These are phyloP conservation scores for Burhinus oedicnemus DNA, from an alignment of 2,113 vertebrate species.

Conservation along the genomic window DNA sequence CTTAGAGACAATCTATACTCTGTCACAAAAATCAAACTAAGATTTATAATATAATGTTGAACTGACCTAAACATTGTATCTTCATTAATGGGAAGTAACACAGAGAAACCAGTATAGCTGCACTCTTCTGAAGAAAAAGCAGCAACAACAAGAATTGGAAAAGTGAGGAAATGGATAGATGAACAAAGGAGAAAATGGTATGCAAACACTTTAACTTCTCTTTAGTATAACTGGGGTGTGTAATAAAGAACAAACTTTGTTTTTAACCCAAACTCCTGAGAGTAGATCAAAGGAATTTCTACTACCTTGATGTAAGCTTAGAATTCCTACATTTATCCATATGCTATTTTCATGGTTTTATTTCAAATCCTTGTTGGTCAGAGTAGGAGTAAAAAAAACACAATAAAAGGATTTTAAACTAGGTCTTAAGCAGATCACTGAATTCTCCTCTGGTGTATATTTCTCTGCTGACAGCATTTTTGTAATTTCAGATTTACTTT, in stretches of 20 bases:
- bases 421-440: constrained; percentile 2
- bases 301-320: neutral
- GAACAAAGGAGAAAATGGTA: neutral
- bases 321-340: neutral
- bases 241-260: neutral
- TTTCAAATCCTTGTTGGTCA: constrained; percentile 24
- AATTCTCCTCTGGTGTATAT: neutral
- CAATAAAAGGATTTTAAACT: constrained; percentile 26
- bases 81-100: constrained; percentile 1
- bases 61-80: constrained; percentile 10
- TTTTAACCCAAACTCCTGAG: neutral
- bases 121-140: neutral
- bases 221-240: neutral
- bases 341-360: neutral
- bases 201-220: neutral
- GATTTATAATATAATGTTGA: constrained; percentile 59
- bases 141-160: neutral
- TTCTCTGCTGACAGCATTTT: constrained; percentile 26
- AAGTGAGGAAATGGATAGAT: neutral
- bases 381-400: neutral
- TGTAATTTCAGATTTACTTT: constrained; percentile 39
- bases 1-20: constrained; percentile 46
- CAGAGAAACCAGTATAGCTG: neutral
- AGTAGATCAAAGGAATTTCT: constrained; percentile 4
- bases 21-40: constrained; percentile 57